These are phyloP conservation scores for Goniozus legneri DNA, from an alignment of 1,140 invertebrate genomes.

Conservation along the genomic window DNA sequence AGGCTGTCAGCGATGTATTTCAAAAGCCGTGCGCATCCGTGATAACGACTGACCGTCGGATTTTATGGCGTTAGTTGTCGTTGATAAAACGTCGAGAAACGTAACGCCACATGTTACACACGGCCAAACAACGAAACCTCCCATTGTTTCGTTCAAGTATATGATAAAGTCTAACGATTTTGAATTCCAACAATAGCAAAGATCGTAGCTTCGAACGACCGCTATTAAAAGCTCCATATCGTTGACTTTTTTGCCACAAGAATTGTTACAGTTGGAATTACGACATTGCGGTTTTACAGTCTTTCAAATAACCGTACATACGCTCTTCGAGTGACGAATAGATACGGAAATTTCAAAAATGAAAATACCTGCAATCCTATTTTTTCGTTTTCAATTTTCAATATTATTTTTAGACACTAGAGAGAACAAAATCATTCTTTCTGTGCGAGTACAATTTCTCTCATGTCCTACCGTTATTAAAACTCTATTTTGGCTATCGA, in stretches of 20 bases:
- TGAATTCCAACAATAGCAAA: constrained; percentile 13
- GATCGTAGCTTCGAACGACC: constrained; percentile 16
- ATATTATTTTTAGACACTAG: not conserved
- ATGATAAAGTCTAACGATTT: constrained; percentile 28
- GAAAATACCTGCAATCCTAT: too few relatives aligned
- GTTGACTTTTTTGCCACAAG: not conserved
- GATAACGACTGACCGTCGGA: constrained; percentile 10
- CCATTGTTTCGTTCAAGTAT: constrained; percentile 25
- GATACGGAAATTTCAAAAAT: too few relatives aligned
- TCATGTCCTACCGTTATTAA: too few relatives aligned
- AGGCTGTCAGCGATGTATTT: too few relatives aligned
- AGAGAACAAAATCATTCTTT: not conserved
- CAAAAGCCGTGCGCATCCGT: constrained; percentile 2
- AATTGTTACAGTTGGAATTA: not conserved
- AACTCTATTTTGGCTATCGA: too few relatives aligned
- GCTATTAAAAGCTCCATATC: not conserved
- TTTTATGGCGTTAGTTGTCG: constrained; percentile 9
- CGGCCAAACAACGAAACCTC: constrained; percentile 13
- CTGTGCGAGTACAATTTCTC: constrained; percentile 8
- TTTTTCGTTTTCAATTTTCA: not conserved
- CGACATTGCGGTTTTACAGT: not conserved
- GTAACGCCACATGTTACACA: constrained; percentile 21
- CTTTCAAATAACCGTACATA: too few relatives aligned
- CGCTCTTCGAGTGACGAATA: too few relatives aligned
- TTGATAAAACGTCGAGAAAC: constrained; percentile 22